Evolutionary conservation across 2,113 vertebrate genomes (phyloP).

Genomic region (Trematomus loennbergii): DNA sequence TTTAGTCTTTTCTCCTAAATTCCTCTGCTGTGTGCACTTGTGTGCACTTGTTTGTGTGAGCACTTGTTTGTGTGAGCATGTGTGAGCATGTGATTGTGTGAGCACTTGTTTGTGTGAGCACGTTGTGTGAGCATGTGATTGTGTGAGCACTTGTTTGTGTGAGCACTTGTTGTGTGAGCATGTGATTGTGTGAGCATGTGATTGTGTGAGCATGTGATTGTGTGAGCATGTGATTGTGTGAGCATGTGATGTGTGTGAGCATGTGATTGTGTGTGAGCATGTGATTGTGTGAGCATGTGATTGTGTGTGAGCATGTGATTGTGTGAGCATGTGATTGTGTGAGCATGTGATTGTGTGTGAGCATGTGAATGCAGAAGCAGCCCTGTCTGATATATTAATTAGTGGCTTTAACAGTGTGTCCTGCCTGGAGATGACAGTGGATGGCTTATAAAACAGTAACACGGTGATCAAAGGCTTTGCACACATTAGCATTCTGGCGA

Average conservation of each 20-base stretch:
- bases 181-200: no score
- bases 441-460: conserved; percentile 73
- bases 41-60: no score
- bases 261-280: no score
- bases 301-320: neutral
- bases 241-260: no score
- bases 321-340: neutral
- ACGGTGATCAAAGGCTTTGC: conserved; percentile 82
- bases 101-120: no score
- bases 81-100: neutral
- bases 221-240: no score
- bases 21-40: neutral
- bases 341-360: conserved; percentile 3
- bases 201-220: neutral
- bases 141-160: no score
- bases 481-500: conserved; percentile 77
- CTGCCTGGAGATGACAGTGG: conserved; percentile 75
- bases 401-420: conserved; percentile 59
- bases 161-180: no score
- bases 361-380: conserved; percentile 18
- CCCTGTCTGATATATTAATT: conserved; percentile 67
- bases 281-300: neutral
- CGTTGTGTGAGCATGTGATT: neutral
- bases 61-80: no score
- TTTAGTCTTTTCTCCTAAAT: neutral